Base-by-base conservation (phyloP, 1,140 invertebrate genomes). In the Dolichoris vasculosae region DNA sequence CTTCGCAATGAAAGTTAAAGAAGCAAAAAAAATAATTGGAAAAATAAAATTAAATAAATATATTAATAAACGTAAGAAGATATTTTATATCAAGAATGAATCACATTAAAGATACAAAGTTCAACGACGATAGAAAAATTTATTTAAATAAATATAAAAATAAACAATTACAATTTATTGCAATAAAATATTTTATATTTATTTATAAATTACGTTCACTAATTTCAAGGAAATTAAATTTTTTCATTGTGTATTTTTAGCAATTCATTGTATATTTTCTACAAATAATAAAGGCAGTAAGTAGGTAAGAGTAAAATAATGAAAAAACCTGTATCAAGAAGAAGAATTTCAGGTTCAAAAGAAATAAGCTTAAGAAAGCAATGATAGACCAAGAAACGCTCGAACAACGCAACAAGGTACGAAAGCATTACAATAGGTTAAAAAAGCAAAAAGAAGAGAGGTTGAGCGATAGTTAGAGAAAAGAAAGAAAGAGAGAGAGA, bases 361-460 rank as follows among this genome's bases (percentile, higher is more conserved):
- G 35, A 15, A 40, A 32, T 3, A 13, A 71, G 13, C n/a, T 71
- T 71, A 71, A 71, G 75, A 55, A 51, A 55, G 75, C 48, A 55
- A 38, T 38, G 48, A 77, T 38, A 67, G 0, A 38, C 15, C 1
- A 20, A 20, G 55, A 1, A 26, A 17, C 23, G 32, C 32, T n/a
- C 23, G 23, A 67, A 76, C 46, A 77, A 51, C 48, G 75, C 30
- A 51, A 51, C 48, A 63, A 64, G 43, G 26, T 35, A 59, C 35
- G 35, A 9, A 4, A 73, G 35, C 38, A 80, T 40, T 59, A 46
- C 79, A 81, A 82, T 51, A 76, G 26, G n/a, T 76, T 76, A 48
- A 76, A 20, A 76, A 76, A 48, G 69, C 69, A 43, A 43, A 76
- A 46, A 76, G 46, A 40, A 43, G 32, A 40, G n/a, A 26, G 51